Conservation (phyloP, 2,888 invertebrate species). For the Chaetogeoica ovagalla region DNA sequence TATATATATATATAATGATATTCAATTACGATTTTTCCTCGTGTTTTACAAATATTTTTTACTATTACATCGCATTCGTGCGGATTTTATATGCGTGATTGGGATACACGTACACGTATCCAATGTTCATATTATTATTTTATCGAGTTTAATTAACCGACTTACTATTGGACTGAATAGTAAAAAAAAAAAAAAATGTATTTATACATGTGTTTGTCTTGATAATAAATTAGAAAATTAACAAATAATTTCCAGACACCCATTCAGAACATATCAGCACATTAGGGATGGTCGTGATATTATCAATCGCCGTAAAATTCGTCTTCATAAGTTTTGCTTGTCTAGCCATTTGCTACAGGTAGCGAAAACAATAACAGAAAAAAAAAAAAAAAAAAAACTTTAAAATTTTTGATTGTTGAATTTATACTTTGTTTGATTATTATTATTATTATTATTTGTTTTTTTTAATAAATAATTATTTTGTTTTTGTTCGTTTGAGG, state of each 20-base stretch:
- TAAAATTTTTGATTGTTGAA: slow-evolving; percentile 52
- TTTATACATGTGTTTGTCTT: no score
- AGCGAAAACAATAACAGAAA: slow-evolving; percentile 58
- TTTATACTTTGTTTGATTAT: slow-evolving; percentile 61
- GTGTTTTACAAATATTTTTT: no score
- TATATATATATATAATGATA: no score
- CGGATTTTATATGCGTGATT: no score
- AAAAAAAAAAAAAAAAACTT: slow-evolving; percentile 50
- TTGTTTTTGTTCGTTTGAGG: slow-evolving; percentile 55
- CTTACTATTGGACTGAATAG: no score
- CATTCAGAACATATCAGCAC: slow-evolving; percentile 69
- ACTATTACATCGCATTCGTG: no score
- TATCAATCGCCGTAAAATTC: slow-evolving; percentile 87
- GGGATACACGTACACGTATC: no score
- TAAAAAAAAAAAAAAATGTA: no score
- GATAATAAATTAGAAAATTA: slow-evolving; percentile 29
- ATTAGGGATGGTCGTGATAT: slow-evolving; percentile 86
- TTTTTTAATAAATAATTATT: slow-evolving; percentile 60
- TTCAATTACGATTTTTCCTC: no score
- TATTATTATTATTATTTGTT: slow-evolving; percentile 65
- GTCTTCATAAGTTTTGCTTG: slow-evolving; percentile 95
- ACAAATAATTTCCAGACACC: slow-evolving; percentile 54
- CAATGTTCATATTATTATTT: no score
- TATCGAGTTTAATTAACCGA: no score
- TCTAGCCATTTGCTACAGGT: slow-evolving; percentile 96